These are phyloP conservation scores for Drosophila flavopinicola DNA, from an alignment of 2,888 invertebrate genomes.

Conservation along the genomic window DNA sequence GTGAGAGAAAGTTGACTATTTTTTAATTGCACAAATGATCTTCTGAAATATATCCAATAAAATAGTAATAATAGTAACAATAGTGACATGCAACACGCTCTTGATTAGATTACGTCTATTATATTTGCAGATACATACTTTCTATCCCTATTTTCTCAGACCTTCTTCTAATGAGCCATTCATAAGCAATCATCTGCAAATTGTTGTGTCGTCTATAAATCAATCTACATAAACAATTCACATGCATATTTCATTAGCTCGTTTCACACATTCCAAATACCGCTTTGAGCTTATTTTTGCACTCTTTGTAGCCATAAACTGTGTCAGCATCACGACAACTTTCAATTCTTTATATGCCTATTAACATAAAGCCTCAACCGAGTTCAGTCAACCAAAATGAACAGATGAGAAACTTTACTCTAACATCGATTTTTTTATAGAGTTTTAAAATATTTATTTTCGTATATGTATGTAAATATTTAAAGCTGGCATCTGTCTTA, in stretches of 20 bases:
- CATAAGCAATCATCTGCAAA: conserved; percentile 13
- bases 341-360: conserved; percentile 55
- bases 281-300: conserved; percentile 23
- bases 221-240: conserved; percentile 23
- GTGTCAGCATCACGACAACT: conserved; percentile 56
- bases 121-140: background rate
- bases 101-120: background rate
- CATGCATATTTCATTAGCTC: conserved; percentile 44
- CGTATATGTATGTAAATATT: background rate
- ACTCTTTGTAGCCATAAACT: conserved; percentile 39
- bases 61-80: background rate
- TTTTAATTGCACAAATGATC: background rate
- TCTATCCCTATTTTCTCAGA: background rate
- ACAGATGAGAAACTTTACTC: conserved; percentile 14
- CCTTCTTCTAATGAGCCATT: conserved; percentile 26
- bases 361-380: conserved; percentile 33
- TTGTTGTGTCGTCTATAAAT: conserved; percentile 12
- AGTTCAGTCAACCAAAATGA: conserved; percentile 20
- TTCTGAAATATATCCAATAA: background rate
- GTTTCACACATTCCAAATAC: conserved; percentile 35
- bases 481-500: no score
- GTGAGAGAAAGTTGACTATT: background rate
- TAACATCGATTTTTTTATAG: no score
- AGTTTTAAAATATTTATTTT: conserved; percentile 1
- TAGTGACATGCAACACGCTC: background rate